Percentiles rank a stretch among this genome's conserved stretches.
Conservation (phyloP, 2,113 vertebrate species). For the Bubo scandiacus region DNA sequence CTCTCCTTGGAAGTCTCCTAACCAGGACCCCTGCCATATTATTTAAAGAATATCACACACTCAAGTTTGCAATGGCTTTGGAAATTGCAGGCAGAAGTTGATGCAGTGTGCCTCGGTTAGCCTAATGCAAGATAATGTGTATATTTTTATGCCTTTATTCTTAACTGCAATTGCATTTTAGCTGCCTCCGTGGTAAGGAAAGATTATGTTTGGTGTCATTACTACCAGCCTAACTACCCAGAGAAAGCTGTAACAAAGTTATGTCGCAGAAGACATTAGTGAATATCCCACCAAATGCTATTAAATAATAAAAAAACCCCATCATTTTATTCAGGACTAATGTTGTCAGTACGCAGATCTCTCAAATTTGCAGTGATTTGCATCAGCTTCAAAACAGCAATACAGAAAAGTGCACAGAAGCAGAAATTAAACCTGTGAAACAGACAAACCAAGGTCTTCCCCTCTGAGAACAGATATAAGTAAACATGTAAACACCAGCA, state of each 20-base stretch:
- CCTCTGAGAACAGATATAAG: background rate
- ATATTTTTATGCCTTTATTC: constrained; percentile 8
- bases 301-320: background rate
- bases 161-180: constrained; percentile 27
- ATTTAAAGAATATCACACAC: background rate
- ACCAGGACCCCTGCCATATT: background rate
- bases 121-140: background rate
- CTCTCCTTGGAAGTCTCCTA: constrained; percentile 29
- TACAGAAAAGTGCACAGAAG: background rate
- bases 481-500: background rate
- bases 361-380: background rate
- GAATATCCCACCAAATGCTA: constrained; percentile 4
- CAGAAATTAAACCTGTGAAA: background rate
- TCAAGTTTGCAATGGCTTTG: background rate
- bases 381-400: background rate
- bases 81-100: background rate
- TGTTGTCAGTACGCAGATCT: background rate
- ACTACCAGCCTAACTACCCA: background rate
- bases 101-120: background rate
- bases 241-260: background rate
- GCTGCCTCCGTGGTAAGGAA: background rate
- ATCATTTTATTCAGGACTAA: background rate
- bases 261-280: constrained; percentile 3
- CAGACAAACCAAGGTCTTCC: background rate
- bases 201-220: background rate